Base-by-base conservation (phyloP, 1,140 invertebrate genomes). In the Zaprionus ornatus region DNA sequence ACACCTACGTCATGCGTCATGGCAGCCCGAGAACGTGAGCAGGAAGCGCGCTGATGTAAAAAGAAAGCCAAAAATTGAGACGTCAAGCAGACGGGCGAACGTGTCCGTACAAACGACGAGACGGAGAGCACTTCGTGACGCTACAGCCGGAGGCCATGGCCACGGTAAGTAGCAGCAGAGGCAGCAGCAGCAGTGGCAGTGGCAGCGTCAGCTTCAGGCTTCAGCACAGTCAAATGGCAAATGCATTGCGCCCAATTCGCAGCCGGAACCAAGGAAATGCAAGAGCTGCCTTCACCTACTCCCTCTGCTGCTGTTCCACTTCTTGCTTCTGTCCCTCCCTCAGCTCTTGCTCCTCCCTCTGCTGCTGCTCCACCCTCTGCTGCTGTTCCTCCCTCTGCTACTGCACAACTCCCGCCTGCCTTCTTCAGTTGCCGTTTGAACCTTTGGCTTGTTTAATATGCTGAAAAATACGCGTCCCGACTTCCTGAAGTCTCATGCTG, bases 1-100 rank as follows among this genome's bases (percentile, higher is more conserved):
- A 91, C 91, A 92, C 90, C 91, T 92, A 91, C 87, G 84, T 92
- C 91, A 91, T 91, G 91, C 84, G 77, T 81, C 87, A 86, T 67
- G 69, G 78, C 78, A 68, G 85, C 61, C 64, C 62, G 75, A 84
- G 78, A 88, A 88, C 80, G 69, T 79, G 80, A 79, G 80, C 75
- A 77, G 72, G 77, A 71, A 71, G 54, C 60, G 62, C 68, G 62
- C 60, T 71, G 67, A 75, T 75, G 73, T 76, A 63, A 65, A 63
- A 88, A 80, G 72, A 75, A 77, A 84, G 63, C 50, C 70, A 88
- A 83, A 87, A 84, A 87, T 84, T 88, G 85, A 88, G 85, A 88
- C 81, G 85, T 88, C 84, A 90, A 79, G 81, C 80, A 90, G 84
- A 88, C 84, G 75, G 76, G 54, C 29, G 29, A 66, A 66, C 64